phyloP scores from a whole-genome alignment of 2,797 vertebrate genomes.

The Pterois miles region DNA sequence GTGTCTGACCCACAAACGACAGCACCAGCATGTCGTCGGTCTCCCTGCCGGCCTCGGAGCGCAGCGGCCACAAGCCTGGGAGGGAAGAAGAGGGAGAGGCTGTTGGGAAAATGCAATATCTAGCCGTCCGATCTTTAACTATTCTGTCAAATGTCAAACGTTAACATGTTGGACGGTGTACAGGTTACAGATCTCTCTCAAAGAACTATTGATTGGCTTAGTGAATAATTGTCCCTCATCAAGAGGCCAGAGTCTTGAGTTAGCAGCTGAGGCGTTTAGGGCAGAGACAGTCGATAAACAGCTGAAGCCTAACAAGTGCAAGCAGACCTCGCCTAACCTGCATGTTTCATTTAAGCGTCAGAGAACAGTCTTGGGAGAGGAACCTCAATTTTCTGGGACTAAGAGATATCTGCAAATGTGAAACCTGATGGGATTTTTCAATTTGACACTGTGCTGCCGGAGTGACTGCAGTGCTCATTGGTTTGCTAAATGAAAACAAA shows the following conservation, averaged over 20 bases:
- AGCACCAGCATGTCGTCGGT: slow-evolving; percentile 97
- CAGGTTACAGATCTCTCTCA: slow-evolving; percentile 26
- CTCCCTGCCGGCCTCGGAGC: slow-evolving; percentile 91
- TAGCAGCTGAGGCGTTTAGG: slow-evolving; percentile 49
- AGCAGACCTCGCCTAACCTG: slow-evolving; percentile 50
- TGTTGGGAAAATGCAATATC: not conserved
- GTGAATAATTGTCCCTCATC: slow-evolving; percentile 71
- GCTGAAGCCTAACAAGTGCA: slow-evolving; percentile 61
- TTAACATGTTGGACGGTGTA: slow-evolving; percentile 30
- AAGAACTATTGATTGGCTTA: slow-evolving; percentile 62
- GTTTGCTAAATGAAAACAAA: slow-evolving; percentile 57
- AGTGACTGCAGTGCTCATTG: slow-evolving; percentile 3
- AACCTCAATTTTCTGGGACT: slow-evolving; percentile 50
- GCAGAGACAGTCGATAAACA: slow-evolving; percentile 70
- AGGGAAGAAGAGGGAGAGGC: not conserved
- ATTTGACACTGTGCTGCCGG: slow-evolving; percentile 18
- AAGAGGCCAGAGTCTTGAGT: slow-evolving; percentile 39
- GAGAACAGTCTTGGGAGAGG: slow-evolving; percentile 38
- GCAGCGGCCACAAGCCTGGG: slow-evolving; percentile 94
- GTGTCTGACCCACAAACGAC: slow-evolving; percentile 97
- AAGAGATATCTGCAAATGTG: slow-evolving; percentile 43
- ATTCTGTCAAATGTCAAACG: slow-evolving; percentile 36
- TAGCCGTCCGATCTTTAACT: slow-evolving; percentile 7
- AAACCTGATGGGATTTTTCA: slow-evolving; percentile 35
- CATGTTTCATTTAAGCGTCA: slow-evolving; percentile 53